A percentile compares a stretch with the other conserved stretches of the same genome.
Evolutionary conservation across 2,797 vertebrate genomes (phyloP).

Genomic region (Glyptemys insculpta): DNA sequence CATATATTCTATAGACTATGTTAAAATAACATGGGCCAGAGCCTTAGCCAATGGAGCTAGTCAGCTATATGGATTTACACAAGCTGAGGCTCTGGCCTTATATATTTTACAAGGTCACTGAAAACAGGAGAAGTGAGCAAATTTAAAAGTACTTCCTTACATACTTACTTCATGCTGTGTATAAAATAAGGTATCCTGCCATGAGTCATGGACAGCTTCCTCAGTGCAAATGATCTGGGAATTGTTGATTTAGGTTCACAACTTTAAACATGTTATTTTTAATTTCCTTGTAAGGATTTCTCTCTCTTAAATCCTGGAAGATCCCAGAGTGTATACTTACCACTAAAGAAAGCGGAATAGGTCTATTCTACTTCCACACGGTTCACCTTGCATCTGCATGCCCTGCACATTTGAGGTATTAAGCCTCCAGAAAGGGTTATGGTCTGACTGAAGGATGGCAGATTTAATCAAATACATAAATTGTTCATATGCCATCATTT

Average conservation of each 20-base stretch:
- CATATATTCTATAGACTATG: neutral
- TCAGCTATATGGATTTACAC: rapidly evolving
- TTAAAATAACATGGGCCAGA: neutral
- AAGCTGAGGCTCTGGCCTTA: neutral
- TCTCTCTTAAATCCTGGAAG: neutral
- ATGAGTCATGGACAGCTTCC: neutral
- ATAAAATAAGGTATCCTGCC: neutral
- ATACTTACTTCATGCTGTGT: neutral
- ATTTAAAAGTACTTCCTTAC: neutral
- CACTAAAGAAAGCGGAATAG: neutral
- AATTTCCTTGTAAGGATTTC: neutral
- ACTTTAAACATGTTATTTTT: neutral
- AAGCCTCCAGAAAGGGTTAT: neutral
- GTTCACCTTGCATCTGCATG: neutral
- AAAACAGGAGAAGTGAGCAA: neutral
- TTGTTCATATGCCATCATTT: neutral
- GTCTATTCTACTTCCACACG: neutral
- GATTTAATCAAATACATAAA: neutral
- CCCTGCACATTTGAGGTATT: neutral
- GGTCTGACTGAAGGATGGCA: neutral
- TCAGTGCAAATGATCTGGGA: neutral
- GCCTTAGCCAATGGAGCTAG: neutral
- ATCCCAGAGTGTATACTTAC: neutral
- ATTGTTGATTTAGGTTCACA: neutral
- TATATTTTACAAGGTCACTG: neutral